Percentiles rank a stretch among this genome's conserved stretches.
Evolutionary conservation across 2,888 invertebrate species (phyloP).

Genomic region (Halictus ligatus): DNA sequence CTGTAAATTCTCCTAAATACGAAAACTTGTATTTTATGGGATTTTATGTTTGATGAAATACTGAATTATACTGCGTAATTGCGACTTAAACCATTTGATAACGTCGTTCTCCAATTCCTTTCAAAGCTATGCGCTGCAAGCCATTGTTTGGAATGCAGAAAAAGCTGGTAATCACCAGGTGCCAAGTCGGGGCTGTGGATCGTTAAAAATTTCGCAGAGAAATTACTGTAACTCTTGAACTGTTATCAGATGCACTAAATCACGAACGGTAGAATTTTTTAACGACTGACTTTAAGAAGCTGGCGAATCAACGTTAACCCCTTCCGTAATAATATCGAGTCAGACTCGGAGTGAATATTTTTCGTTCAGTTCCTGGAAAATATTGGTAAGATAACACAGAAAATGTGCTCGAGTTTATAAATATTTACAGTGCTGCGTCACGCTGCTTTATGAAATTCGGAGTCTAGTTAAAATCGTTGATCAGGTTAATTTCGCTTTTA

Average conservation of each 20-base stretch:
- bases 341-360: too few species aligned
- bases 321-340: too few species aligned
- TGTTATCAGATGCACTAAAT: background rate
- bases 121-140: background rate
- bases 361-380: too few species aligned
- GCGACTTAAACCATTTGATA: background rate
- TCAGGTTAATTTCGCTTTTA: too few species aligned
- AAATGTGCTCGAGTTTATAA: too few species aligned
- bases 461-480: too few species aligned
- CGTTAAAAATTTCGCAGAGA: background rate
- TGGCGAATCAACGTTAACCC: background rate
- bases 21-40: background rate
- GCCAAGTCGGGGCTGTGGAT: background rate
- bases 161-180: conserved; percentile 1
- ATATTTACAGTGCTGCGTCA: too few species aligned
- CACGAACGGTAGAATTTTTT: background rate
- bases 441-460: too few species aligned
- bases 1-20: too few species aligned
- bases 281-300: background rate
- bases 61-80: background rate
- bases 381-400: too few species aligned
- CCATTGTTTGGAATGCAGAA: conserved; percentile 6
- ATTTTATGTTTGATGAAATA: background rate
- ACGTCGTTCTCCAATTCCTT: background rate
- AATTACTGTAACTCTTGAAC: background rate